These are phyloP conservation scores for Macroglossus sobrinus DNA, from an alignment of 2,113 vertebrate genomes.

Conservation along the genomic window DNA sequence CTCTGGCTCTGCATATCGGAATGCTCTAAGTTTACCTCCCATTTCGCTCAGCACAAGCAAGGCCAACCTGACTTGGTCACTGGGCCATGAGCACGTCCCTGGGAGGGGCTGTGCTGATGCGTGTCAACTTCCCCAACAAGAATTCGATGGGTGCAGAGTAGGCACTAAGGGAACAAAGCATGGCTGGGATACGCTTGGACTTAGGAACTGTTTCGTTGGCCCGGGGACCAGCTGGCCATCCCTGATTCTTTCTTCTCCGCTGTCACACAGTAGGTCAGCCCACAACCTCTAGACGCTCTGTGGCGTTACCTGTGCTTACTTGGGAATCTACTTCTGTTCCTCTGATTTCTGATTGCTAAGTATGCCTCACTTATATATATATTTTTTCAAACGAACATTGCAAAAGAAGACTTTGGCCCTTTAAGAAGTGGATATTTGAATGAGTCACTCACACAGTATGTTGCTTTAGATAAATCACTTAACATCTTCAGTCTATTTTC, in stretches of 20 bases:
- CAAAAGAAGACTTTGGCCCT: neutral
- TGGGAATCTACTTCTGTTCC: neutral
- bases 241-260: neutral
- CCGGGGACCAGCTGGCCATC: no score
- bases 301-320: neutral
- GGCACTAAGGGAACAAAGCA: fast-evolving
- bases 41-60: fast-evolving
- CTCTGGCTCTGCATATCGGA: neutral
- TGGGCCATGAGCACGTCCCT: fast-evolving
- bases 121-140: fast-evolving
- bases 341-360: neutral
- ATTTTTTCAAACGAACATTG: neutral
- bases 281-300: neutral
- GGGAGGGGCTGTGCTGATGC: fast-evolving
- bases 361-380: neutral
- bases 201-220: no score
- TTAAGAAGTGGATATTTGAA: neutral
- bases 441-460: neutral
- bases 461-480: neutral
- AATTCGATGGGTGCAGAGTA: fast-evolving
- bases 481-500: neutral
- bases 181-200: fast-evolving
- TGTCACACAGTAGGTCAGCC: fast-evolving
- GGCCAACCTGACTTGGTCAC: fast-evolving
- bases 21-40: fast-evolving